phyloP scores from a whole-genome alignment of 2,113 vertebrate species.

The Sphaerodactylus townsendi region DNA sequence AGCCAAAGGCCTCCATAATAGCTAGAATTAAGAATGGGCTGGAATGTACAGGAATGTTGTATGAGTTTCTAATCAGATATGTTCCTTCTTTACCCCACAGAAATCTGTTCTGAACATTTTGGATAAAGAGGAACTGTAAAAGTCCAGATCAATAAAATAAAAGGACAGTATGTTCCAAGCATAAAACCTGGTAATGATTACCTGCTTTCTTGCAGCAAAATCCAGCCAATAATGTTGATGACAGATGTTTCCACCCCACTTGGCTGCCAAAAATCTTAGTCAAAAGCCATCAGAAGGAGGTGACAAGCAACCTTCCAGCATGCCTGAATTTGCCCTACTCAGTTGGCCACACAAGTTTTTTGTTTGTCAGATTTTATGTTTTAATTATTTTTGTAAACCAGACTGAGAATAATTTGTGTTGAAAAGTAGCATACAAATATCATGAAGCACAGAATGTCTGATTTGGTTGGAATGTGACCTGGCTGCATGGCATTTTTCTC shows the following conservation, averaged over 20 bases:
- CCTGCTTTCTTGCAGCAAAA: not conserved
- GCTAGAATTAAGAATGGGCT: not conserved
- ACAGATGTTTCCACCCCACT: too few species aligned
- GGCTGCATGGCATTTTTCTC: conserved; percentile 41
- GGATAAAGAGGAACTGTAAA: not conserved
- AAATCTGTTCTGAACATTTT: not conserved
- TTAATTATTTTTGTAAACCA: too few species aligned
- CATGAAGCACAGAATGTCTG: not conserved
- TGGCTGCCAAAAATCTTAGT: too few species aligned
- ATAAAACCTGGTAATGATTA: not conserved
- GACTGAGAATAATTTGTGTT: too few species aligned
- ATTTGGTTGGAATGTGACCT: not conserved
- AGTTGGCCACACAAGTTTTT: too few species aligned
- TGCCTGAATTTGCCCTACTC: too few species aligned
- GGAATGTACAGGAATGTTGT: not conserved
- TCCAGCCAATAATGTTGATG: not conserved
- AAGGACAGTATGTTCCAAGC: not conserved
- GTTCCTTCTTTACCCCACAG: not conserved
- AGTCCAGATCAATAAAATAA: not conserved
- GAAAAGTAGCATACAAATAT: too few species aligned
- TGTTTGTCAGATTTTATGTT: too few species aligned
- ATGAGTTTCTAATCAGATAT: not conserved
- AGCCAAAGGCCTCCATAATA: too few species aligned
- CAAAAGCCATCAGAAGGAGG: too few species aligned
- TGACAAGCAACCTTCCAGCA: too few species aligned